Conservation (phyloP, 2,888 invertebrate species). For the Imbricaverruca yamaguchii region DNA sequence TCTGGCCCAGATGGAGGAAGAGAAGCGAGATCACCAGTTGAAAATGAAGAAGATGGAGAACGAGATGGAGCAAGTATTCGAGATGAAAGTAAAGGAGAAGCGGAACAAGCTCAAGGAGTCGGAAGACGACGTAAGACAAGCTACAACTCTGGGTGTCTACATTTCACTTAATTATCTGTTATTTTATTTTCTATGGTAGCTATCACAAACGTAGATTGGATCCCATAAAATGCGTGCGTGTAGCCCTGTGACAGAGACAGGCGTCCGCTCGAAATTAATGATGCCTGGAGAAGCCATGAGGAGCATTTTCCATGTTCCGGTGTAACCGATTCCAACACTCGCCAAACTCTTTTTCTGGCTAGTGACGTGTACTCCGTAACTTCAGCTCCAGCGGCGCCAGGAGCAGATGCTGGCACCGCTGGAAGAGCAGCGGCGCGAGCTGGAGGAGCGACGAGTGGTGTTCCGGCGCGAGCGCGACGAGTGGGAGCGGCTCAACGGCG, state of each 20-base stretch:
- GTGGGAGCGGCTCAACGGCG: conserved; percentile 86
- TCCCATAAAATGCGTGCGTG: too few species aligned
- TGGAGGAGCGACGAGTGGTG: conserved; percentile 68
- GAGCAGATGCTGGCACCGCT: conserved; percentile 69
- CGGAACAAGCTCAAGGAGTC: conserved; percentile 92
- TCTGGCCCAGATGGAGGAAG: conserved; percentile 96
- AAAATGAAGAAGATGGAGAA: conserved; percentile 99
- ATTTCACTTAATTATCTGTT: too few species aligned
- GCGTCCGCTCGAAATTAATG: too few species aligned
- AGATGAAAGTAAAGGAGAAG: conserved; percentile 95
- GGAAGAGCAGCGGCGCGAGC: conserved; percentile 61
- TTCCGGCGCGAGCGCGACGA: conserved; percentile 75
- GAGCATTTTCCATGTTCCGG: too few species aligned
- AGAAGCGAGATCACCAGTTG: conserved; percentile 88
- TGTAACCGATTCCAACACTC: too few species aligned
- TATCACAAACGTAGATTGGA: too few species aligned
- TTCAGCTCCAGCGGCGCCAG: conserved; percentile 71
- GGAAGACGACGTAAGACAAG: conserved; percentile 64
- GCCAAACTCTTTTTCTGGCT: too few species aligned
- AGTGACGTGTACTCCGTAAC: too few species aligned
- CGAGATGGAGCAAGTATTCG: conserved; percentile 98
- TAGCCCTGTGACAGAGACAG: too few species aligned
- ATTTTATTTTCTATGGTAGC: too few species aligned
- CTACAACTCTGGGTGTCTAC: too few species aligned
- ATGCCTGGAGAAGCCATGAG: too few species aligned